phyloP scores from a whole-genome alignment of 2,797 vertebrate genomes.

The Gila robusta region DNA sequence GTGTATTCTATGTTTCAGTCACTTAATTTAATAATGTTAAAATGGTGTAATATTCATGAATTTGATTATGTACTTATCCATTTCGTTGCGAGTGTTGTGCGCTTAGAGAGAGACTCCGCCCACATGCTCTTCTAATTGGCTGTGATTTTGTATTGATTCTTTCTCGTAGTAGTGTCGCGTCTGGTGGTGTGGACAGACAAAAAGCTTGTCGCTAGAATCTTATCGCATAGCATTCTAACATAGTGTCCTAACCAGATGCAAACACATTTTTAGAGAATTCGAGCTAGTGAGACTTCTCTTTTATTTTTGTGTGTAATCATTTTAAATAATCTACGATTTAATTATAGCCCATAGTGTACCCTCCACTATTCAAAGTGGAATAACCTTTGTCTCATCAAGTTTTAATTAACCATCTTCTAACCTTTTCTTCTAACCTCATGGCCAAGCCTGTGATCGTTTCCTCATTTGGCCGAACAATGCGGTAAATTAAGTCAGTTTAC shows the following conservation, averaged over 20 bases:
- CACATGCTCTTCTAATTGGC: neutral
- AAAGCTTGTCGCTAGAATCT: neutral
- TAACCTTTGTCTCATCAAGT: conserved; percentile 17
- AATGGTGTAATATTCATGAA: neutral
- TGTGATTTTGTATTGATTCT: neutral
- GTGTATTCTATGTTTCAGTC: neutral
- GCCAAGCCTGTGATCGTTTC: conserved; percentile 31
- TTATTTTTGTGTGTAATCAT: neutral
- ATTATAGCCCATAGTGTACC: neutral
- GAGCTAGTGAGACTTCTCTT: neutral
- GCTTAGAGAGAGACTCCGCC: neutral
- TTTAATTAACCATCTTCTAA: conserved; percentile 37
- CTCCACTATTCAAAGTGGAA: neutral
- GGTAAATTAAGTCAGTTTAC: conserved; percentile 49
- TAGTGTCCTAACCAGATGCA: no score
- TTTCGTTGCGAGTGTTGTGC: neutral
- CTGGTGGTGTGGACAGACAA: neutral
- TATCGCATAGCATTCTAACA: neutral
- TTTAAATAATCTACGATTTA: neutral
- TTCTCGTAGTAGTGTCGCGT: neutral
- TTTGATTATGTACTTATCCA: neutral
- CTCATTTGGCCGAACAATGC: conserved; percentile 48
- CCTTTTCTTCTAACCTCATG: conserved; percentile 35
- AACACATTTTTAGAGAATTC: neutral
- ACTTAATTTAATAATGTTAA: neutral